These are phyloP conservation scores for Pristis pectinata DNA, from an alignment of 2,797 vertebrate genomes.

Conservation along the genomic window DNA sequence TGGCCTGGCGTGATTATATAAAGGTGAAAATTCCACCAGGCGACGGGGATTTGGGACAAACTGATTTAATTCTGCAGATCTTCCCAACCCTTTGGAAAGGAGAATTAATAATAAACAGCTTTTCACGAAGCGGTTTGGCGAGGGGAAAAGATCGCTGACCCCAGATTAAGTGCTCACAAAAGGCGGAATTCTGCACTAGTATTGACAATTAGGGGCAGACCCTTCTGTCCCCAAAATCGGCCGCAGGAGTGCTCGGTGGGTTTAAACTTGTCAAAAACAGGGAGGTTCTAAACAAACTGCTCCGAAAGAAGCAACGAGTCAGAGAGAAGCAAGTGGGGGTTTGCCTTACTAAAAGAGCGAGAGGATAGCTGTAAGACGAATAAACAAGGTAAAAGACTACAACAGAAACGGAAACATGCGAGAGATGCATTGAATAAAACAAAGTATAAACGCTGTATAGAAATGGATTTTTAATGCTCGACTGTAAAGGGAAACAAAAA, in stretches of 20 bases:
- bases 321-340: neutral
- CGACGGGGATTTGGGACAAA: neutral
- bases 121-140: neutral
- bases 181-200: neutral
- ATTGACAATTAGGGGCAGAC: neutral
- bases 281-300: neutral
- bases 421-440: neutral
- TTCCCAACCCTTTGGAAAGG: neutral
- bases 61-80: neutral
- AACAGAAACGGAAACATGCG: neutral
- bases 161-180: neutral
- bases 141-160: neutral
- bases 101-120: neutral
- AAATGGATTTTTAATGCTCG: too few relatives aligned
- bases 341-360: too few relatives aligned
- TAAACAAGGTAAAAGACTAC: too few relatives aligned
- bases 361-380: too few relatives aligned
- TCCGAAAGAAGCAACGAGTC: neutral
- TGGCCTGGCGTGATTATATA: neutral
- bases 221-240: neutral
- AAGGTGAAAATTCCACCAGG: neutral
- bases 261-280: constrained; percentile 3
- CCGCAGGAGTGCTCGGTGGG: neutral
- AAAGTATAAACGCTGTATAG: neutral
- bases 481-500: too few relatives aligned